phyloP scores from a whole-genome alignment of 2,888 invertebrate genomes.

The Pyralis farinalis region DNA sequence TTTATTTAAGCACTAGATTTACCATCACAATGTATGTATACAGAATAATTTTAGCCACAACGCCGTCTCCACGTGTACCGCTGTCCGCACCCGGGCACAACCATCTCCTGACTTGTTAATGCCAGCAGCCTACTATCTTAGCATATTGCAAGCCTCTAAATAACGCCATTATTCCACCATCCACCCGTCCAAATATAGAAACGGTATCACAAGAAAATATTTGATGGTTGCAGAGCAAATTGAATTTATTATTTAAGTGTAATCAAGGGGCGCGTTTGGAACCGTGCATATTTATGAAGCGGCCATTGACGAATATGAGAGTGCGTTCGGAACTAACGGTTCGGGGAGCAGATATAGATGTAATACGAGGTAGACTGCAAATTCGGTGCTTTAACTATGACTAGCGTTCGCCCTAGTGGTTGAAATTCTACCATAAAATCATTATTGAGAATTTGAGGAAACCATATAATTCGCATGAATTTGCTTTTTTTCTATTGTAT shows the following conservation, averaged over 20 bases:
- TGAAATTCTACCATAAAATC: no score
- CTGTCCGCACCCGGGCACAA: conserved; percentile 45
- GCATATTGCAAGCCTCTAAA: conserved; percentile 79
- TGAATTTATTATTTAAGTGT: conserved; percentile 76
- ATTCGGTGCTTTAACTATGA: no score
- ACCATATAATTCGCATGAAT: no score
- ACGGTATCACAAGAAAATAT: conserved; percentile 68
- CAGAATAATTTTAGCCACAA: no score
- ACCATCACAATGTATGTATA: no score
- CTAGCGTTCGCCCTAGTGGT: no score
- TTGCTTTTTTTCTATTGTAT: no score
- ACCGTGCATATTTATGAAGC: conserved; percentile 47
- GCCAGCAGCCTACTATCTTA: conserved; percentile 76
- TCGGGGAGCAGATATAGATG: background rate
- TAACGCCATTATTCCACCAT: conserved; percentile 72
- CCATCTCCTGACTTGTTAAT: conserved; percentile 80
- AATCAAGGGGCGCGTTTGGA: conserved; percentile 48
- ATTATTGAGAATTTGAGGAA: no score
- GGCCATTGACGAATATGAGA: conserved; percentile 52
- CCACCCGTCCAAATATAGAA: conserved; percentile 65
- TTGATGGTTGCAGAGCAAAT: conserved; percentile 68
- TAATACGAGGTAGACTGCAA: background rate
- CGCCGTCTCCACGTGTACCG: conserved; percentile 33
- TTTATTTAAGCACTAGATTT: no score
- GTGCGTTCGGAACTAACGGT: conserved; percentile 24